Conservation (phyloP, 2,888 invertebrate species). For the Agrochola lychnidis region DNA sequence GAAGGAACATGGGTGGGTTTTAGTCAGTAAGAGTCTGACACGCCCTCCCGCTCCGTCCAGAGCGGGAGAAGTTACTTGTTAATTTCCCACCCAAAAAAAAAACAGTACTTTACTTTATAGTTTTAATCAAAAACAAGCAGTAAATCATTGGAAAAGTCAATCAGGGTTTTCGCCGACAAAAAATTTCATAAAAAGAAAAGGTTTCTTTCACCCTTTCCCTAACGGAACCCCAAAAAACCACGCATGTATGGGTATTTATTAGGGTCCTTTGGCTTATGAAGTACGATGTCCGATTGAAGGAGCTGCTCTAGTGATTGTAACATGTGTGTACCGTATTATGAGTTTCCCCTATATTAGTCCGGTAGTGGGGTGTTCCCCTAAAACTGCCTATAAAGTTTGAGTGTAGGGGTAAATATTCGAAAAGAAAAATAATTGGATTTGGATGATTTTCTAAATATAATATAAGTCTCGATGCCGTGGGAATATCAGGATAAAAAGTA, state of each 20-base stretch:
- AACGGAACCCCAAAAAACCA: constrained; percentile 22
- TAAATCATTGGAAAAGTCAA: neutral
- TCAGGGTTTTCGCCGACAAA: neutral
- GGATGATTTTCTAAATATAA: neutral
- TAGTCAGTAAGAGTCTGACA: too few species aligned
- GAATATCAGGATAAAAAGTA: too few species aligned
- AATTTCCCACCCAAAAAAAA: too few species aligned
- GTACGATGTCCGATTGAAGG: constrained; percentile 39
- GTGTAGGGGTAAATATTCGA: neutral
- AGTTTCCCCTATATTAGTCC: neutral
- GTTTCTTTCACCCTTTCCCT: neutral
- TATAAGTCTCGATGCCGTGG: too few species aligned
- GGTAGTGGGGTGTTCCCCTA: neutral
- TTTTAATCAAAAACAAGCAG: neutral
- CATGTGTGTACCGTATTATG: constrained; percentile 44
- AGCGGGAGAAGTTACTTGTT: too few species aligned
- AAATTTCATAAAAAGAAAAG: neutral
- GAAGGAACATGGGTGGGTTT: too few species aligned
- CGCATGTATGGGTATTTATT: constrained; percentile 45
- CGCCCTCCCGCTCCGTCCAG: too few species aligned
- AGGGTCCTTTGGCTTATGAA: constrained; percentile 40
- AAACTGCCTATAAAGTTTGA: neutral
- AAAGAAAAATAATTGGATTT: neutral
- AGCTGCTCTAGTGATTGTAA: constrained; percentile 23
- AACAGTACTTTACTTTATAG: too few species aligned